A percentile compares a stretch with the other conserved stretches of the same genome.
Evolutionary conservation across 2,797 vertebrate species (phyloP).

Genomic region (Coreius guichenoti): DNA sequence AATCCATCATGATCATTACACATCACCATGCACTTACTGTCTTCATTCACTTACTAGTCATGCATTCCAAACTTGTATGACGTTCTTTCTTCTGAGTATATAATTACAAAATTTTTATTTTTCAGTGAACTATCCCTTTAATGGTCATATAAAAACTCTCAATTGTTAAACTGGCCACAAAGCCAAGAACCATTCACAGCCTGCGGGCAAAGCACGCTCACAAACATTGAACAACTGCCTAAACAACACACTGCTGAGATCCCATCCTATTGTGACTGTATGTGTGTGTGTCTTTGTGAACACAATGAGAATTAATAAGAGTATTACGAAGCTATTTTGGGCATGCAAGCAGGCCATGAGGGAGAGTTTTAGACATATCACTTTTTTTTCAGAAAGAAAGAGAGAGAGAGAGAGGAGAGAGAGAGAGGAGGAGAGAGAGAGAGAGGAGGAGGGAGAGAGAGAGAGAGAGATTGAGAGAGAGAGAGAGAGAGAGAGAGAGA

Average conservation of each 20-base stretch:
- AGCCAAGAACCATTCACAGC: background rate
- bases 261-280: slow-evolving; percentile 1
- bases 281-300: background rate
- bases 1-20: background rate
- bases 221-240: slow-evolving; percentile 1
- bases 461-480: too few relatives aligned
- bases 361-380: slow-evolving; percentile 40
- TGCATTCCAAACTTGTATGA: background rate
- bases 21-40: background rate
- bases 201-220: background rate
- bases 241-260: slow-evolving; percentile 19
- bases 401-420: background rate
- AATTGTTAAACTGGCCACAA: background rate
- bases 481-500: too few relatives aligned
- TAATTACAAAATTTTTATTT: background rate
- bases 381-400: slow-evolving; percentile 42
- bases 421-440: background rate
- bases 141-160: background rate
- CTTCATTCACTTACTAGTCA: background rate
- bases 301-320: slow-evolving; percentile 40
- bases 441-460: too few relatives aligned
- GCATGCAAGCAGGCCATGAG: slow-evolving; percentile 25
- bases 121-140: background rate
- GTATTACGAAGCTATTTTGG: slow-evolving; percentile 41
- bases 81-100: background rate